Conservation (phyloP, 2,888 invertebrate species). For the Syrista parreyssii region DNA sequence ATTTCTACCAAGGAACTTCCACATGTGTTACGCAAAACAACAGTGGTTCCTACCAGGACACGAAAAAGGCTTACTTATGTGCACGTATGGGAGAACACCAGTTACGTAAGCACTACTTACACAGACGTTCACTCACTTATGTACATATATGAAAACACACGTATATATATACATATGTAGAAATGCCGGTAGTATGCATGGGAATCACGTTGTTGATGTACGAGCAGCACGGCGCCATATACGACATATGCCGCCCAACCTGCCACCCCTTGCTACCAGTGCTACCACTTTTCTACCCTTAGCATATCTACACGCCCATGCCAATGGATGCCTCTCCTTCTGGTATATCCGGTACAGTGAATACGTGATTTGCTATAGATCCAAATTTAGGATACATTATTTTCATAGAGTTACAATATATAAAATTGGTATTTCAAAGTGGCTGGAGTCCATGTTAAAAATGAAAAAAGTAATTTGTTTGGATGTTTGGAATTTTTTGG, state of each 20-base stretch:
- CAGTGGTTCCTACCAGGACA: background rate
- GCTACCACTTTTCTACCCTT: constrained; percentile 16
- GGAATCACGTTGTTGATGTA: constrained; percentile 60
- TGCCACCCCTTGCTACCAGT: constrained; percentile 5
- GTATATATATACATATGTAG: constrained; percentile 19
- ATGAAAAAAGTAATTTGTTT: background rate
- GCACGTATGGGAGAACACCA: constrained; percentile 28
- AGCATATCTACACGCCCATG: background rate
- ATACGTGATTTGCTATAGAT: background rate
- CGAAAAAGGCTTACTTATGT: background rate
- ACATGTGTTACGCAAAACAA: background rate
- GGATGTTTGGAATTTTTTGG: rapidly evolving
- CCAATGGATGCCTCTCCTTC: background rate
- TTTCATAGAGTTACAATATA: background rate
- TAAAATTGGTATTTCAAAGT: background rate
- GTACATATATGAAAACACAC: background rate
- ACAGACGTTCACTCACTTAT: background rate
- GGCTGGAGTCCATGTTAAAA: background rate
- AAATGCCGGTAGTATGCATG: constrained; percentile 50
- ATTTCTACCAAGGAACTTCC: background rate
- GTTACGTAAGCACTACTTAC: background rate
- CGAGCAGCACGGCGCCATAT: constrained; percentile 43
- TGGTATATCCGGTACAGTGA: background rate
- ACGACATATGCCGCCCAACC: constrained; percentile 44
- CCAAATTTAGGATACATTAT: background rate